phyloP scores from a whole-genome alignment of 2,797 vertebrate species.

The Lepidocolaptes lacrymiger region DNA sequence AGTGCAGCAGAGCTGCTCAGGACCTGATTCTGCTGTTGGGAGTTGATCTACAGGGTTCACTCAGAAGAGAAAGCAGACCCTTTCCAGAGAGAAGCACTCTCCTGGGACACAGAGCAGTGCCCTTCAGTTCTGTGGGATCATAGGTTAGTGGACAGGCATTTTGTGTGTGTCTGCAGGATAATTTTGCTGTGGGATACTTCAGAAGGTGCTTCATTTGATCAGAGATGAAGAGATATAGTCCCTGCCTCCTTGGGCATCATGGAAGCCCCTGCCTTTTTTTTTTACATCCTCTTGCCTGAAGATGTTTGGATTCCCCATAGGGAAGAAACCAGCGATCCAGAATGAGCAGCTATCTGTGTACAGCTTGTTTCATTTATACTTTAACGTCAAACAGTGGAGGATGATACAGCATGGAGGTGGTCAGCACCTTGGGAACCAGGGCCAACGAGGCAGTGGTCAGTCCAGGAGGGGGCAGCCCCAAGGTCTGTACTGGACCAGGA shows the following conservation, averaged over 20 bases:
- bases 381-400: neutral
- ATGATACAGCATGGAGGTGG: neutral
- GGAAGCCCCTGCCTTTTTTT: neutral
- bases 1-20: neutral
- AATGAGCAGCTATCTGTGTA: neutral
- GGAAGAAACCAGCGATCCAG: neutral
- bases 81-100: neutral
- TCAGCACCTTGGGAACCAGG: rapidly evolving
- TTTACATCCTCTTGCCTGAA: neutral
- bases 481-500: neutral
- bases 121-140: neutral
- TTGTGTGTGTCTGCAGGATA: neutral
- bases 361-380: neutral
- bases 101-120: neutral
- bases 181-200: neutral
- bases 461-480: neutral
- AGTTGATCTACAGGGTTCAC: neutral
- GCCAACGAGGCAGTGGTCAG: rapidly evolving
- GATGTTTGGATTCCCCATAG: neutral
- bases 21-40: neutral
- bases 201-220: neutral
- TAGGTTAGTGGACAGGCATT: neutral
- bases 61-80: neutral
- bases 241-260: neutral
- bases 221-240: neutral